Percentiles rank a stretch among this genome's conserved stretches.
Evolutionary conservation across 2,888 invertebrate species (phyloP).

Genomic region (Drosophila conformis): DNA sequence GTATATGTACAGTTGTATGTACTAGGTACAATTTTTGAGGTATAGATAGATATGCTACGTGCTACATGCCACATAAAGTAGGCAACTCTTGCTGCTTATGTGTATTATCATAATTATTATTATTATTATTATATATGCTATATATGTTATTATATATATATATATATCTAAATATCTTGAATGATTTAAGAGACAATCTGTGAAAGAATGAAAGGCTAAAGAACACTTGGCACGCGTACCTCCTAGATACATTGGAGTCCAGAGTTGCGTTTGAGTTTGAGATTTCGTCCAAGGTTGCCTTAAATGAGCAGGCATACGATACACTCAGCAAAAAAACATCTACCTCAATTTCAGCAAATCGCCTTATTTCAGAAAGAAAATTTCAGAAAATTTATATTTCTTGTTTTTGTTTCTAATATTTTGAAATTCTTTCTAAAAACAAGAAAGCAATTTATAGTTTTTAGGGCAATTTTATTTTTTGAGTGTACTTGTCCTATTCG

Average conservation of each 20-base stretch:
- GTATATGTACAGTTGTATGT: conserved; percentile 23
- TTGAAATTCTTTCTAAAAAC: too few species aligned
- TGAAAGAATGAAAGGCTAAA: conserved; percentile 11
- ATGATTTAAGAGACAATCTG: conserved; percentile 58
- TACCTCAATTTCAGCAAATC: not conserved
- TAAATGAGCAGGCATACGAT: conserved; percentile 34
- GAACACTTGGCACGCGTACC: conserved; percentile 52
- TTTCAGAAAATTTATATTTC: not conserved
- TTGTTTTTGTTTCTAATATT: not conserved
- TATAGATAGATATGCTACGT: conserved; percentile 46
- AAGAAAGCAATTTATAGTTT: not conserved
- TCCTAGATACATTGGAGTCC: conserved; percentile 50
- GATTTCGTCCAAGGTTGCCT: conserved; percentile 11
- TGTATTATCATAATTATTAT: not conserved
- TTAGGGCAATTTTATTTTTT: not conserved
- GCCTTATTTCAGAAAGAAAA: not conserved
- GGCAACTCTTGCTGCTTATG: conserved; percentile 42
- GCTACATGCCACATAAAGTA: conserved; percentile 27
- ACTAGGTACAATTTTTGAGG: conserved; percentile 37
- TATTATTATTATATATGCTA: not conserved
- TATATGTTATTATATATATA: conserved; percentile 19
- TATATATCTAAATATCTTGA: conserved; percentile 40
- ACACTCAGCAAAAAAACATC: not conserved
- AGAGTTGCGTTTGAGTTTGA: conserved; percentile 26
- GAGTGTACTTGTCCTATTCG: not conserved